Conservation (phyloP, 2,113 vertebrate genomes). For the Lepus europaeus region DNA sequence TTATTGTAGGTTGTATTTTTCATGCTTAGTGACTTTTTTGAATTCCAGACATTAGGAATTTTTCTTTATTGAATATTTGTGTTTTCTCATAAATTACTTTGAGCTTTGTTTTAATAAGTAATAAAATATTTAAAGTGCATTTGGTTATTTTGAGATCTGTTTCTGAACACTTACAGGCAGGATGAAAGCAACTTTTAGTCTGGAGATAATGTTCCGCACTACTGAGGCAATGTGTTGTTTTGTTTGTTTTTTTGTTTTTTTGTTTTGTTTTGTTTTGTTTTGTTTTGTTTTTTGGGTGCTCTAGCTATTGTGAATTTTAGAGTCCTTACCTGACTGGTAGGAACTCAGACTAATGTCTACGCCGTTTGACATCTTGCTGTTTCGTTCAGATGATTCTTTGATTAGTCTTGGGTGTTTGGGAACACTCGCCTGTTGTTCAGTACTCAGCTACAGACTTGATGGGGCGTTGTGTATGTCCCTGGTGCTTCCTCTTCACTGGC, state of each 20-base stretch:
- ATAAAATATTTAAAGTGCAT: background rate
- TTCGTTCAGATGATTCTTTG: too few relatives aligned
- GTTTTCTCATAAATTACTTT: background rate
- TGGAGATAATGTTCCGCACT: background rate
- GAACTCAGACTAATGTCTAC: background rate
- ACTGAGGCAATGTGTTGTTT: background rate
- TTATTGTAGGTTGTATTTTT: background rate
- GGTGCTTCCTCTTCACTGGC: too few relatives aligned
- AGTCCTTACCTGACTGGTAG: background rate
- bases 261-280: too few relatives aligned
- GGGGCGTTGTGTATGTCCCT: background rate
- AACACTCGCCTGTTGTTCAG: background rate
- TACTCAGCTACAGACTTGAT: background rate
- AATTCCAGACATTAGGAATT: background rate
- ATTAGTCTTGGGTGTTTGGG: too few relatives aligned
- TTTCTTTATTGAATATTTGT: background rate
- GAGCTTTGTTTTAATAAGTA: background rate
- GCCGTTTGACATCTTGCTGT: background rate
- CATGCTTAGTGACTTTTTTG: background rate
- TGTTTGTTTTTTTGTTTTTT: too few relatives aligned
- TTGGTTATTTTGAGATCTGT: background rate
- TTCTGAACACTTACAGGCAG: background rate
- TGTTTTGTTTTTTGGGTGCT: background rate
- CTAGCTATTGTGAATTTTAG: background rate
- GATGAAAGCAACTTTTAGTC: background rate